Base-by-base conservation (phyloP, 1,140 invertebrate genomes). In the Mamestra configurata region DNA sequence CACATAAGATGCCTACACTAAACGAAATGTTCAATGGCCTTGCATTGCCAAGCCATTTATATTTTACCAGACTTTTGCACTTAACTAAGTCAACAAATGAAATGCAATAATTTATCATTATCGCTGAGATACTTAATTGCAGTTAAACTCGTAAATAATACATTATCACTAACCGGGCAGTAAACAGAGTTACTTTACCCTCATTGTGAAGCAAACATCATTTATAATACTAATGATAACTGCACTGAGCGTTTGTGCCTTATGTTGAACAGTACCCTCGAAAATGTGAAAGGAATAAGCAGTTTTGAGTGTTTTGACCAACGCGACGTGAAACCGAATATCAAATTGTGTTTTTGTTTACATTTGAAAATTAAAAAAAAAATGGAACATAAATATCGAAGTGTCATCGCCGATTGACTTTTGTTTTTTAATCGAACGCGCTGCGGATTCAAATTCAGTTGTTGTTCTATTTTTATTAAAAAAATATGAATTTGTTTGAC, bases 191-290 rank as follows among this genome's bases (percentile, higher is more conserved):
- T 6, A 68, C 64, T 46, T 22, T 72, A 72, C 46, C 70, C 70
- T 72, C 70, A 72, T 72, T 72, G 55, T 20, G 27, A n/a, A 53
- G 24, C n/a, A 72, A 53, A 53, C n/a, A 72, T 51, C 27, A 53
- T 18, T 72, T 53, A 53, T 72, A 35, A 20, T 72, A 4, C 10
- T 70, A 49, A 51, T 20, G 49, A 53, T 55, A 53, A 35, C 24
- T 37, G 46, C 51, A 53, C 27, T 40, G 18, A 70, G 4, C 40
- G 40, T 49, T 49, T 70, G 40, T 70, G 40, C 66, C 22, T n/a
- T 15, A 70, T 8, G 40, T 70, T 46, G 22, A 27, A 13, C 66
- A 46, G 66, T 70, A n/a, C 40, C 13, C 15, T 46, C 43, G 10
- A 70, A 70, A 70, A 70, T 70, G 40, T 70, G 66, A 70, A 66